Conservation (phyloP, 2,888 invertebrate species). For the Timandra comae region DNA sequence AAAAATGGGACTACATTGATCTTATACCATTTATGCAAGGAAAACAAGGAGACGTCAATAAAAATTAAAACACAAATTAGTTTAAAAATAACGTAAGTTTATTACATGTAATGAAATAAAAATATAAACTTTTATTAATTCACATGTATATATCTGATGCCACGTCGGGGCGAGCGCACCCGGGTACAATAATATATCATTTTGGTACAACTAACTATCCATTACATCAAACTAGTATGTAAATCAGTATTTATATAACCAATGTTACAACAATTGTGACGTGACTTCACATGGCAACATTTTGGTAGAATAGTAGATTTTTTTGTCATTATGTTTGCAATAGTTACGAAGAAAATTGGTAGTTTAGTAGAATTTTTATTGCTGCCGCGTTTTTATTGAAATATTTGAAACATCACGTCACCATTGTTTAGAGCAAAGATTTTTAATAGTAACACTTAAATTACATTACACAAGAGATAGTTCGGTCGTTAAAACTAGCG, state of each 20-base stretch:
- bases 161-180: conserved; percentile 22
- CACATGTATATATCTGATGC: conserved; percentile 53
- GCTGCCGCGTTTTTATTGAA: not conserved
- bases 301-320: not conserved
- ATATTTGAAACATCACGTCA: conserved; percentile 27
- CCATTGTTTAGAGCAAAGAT: conserved; percentile 33
- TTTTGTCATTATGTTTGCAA: not conserved
- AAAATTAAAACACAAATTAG: conserved; percentile 50
- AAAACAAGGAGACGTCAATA: too few relatives aligned
- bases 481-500: conserved; percentile 8
- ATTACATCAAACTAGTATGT: conserved; percentile 23
- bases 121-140: conserved; percentile 65
- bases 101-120: conserved; percentile 76
- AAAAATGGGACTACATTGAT: too few relatives aligned
- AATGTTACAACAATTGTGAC: conserved; percentile 28
- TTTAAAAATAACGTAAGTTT: conserved; percentile 77
- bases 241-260: conserved; percentile 25
- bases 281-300: conserved; percentile 15
- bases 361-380: not conserved
- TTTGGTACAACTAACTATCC: conserved; percentile 28
- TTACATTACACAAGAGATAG: not conserved
- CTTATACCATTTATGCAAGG: too few relatives aligned
- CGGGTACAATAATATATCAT: conserved; percentile 17
- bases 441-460: conserved; percentile 30
- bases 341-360: too few relatives aligned